Evolutionary conservation across 2,113 vertebrate genomes (phyloP), one percentile per base, ranked within the genome.

Genomic region (Sinocyclocheilus anophthalmus): DNA sequence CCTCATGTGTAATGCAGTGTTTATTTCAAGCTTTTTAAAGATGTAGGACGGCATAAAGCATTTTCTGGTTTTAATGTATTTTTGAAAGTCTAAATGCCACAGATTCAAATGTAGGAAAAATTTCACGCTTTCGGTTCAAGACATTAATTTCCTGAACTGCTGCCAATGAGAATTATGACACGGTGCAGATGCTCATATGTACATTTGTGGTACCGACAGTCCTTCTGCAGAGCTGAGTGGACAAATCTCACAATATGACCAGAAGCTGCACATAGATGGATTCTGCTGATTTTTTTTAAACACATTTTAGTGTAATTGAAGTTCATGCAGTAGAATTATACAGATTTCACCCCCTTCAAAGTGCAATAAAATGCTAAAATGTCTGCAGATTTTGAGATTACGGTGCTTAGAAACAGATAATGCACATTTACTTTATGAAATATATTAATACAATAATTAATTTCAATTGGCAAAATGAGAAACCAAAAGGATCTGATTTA

Each of bases 211-310:
- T 72, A 72, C 63, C 63, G n/a, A 84, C 65, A 50, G 30, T 42
- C 33, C 30, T 84, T 84, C 63, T 81, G 69, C 83, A 81, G 72
- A 85, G 26, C n/a, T 24, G 55, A 69, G 33, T 81, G 61, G 57
- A 85, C 81, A 88, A 81, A 72, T 26, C 33, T 70, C 33, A 39
- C 69, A 72, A 5, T 39, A 39, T 55, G 55, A 37, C 57, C 70
- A 22, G 75, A 61, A 84, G 55, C 24, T 59, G 82, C 26, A 33
- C 3, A 20, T 55, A 11, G 33, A 39, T 39, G 37, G 16, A n/a
- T 72, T 20, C 18, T 72, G 33, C 33, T 20, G 26, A 30, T 24
- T 76, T 76, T 10, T 39, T 11, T 10, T 1, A 33, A 18, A 70
- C 33, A 37, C 6, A 10, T 20, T 70, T 45, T 26, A 9, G 5